phyloP scores from a whole-genome alignment of 2,888 invertebrate species.

The Phaedon cochleariae region DNA sequence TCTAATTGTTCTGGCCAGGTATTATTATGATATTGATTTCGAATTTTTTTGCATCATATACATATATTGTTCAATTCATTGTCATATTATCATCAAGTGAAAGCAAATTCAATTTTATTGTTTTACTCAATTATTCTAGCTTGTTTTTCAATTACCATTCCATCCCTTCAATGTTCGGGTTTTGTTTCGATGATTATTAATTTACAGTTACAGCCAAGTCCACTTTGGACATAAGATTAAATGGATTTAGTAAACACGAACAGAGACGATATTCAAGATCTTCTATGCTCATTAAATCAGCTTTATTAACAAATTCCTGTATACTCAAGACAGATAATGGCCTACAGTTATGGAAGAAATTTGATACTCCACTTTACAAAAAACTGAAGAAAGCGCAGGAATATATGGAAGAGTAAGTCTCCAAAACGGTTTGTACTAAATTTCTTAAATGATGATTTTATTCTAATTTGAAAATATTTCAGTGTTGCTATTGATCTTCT shows the following conservation, averaged over 20 bases:
- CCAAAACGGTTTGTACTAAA: no score
- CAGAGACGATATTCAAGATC: slow-evolving; percentile 69
- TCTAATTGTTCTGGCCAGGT: no score
- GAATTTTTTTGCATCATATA: no score
- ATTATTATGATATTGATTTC: no score
- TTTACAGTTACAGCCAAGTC: slow-evolving; percentile 77
- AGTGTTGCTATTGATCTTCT: slow-evolving; percentile 75
- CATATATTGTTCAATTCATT: no score
- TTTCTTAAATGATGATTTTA: no score
- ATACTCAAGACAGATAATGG: slow-evolving; percentile 77
- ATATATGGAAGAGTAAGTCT: slow-evolving; percentile 72
- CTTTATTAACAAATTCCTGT: slow-evolving; percentile 76
- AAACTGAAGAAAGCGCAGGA: slow-evolving; percentile 74
- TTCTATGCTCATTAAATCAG: slow-evolving; percentile 75
- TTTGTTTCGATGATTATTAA: slow-evolving; percentile 1
- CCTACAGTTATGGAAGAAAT: slow-evolving; percentile 73
- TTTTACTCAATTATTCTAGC: no score
- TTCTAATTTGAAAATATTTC: no score
- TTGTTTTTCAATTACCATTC: no score
- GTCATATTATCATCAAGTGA: no score
- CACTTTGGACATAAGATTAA: slow-evolving; percentile 75
- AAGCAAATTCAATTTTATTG: no score
- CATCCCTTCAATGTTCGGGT: no score
- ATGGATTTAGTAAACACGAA: slow-evolving; percentile 72
- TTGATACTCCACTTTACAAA: slow-evolving; percentile 77